Evolutionary conservation across 2,113 vertebrate species (phyloP).

Genomic region (Mixornis gularis): DNA sequence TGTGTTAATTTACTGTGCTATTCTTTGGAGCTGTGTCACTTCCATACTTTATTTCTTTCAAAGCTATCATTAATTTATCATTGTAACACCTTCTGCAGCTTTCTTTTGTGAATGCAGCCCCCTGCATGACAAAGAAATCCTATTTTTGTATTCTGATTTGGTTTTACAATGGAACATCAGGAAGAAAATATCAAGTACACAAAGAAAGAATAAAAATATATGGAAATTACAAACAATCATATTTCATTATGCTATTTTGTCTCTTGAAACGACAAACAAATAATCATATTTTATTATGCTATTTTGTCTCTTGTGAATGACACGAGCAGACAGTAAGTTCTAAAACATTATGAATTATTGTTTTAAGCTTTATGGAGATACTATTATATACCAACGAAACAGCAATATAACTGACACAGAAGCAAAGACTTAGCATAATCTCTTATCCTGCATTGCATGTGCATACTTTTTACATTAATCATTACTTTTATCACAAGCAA

Average conservation of each 20-base stretch:
- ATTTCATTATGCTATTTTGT: neutral
- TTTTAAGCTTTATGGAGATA: constrained; percentile 22
- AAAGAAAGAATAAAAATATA: neutral
- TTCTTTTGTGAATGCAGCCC: constrained; percentile 36
- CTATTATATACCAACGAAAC: neutral
- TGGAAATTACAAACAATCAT: neutral
- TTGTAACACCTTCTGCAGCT: neutral
- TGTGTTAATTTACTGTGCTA: constrained; percentile 27
- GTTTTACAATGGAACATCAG: neutral
- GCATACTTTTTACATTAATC: neutral
- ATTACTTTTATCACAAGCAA: neutral
- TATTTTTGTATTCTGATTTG: constrained; percentile 2
- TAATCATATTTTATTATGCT: neutral
- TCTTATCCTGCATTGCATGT: neutral
- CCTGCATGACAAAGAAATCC: neutral
- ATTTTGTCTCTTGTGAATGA: neutral
- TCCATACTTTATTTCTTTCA: constrained; percentile 44
- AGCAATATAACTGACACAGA: neutral
- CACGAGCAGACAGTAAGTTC: neutral
- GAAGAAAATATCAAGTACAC: neutral
- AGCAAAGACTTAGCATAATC: neutral
- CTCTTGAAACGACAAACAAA: neutral
- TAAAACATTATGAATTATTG: constrained; percentile 23
- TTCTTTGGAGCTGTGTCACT: constrained; percentile 42
- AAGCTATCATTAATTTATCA: constrained; percentile 65